Evolutionary conservation across 2,888 invertebrate species (phyloP), one percentile per base, ranked within the genome.

Genomic region (Lymantria dispar): DNA sequence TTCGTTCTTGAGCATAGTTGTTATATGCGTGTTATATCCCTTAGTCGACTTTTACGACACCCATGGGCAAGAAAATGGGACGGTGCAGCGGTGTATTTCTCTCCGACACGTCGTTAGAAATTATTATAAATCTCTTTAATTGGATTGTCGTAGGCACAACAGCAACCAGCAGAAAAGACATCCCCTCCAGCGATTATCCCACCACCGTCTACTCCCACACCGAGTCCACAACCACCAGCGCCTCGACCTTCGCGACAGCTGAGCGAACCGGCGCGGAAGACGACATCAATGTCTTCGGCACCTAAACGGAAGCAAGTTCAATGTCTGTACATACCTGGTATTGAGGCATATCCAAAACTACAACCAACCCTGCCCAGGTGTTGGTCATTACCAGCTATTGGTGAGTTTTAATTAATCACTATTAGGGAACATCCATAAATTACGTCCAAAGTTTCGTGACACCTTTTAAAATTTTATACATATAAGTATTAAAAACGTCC

Each of bases 291-390:
- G 9, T 14, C 40, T 1, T 10, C 58, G 59, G 7, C 68, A 62
- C 31, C 50, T 9, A 59, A 59, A 29, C 43, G 46, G 41, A 45
- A 13, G 13, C 22, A 55, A 14, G 54, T 60, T 0, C 63, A 94
- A 72, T 95, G 94, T 74, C 91, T 96, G 36, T 95, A 96, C 81
- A 96, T 96, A 67, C 94, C 95, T 42, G 96, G 96, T 40, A 96
- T 96, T 43, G 96, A 96, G 68, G 95, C 95, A 52, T 96, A 95
- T 83, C 94, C 95, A 8, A 93, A 94, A 54, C 84, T 96, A 50
- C 93, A 94, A 73, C 92, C 93, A 11, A 88, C 92, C 0, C 85
- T 96, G 68, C 96, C 96, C 0, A 87, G 95, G 52, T 95, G 95
- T 62, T 96, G 96, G 96, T 95, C 95, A 40, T 90, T 95, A 70